Evolutionary conservation across 2,797 vertebrate genomes (phyloP), one percentile per base, ranked within the genome.

Genomic region (Microctenopoma lineatum): DNA sequence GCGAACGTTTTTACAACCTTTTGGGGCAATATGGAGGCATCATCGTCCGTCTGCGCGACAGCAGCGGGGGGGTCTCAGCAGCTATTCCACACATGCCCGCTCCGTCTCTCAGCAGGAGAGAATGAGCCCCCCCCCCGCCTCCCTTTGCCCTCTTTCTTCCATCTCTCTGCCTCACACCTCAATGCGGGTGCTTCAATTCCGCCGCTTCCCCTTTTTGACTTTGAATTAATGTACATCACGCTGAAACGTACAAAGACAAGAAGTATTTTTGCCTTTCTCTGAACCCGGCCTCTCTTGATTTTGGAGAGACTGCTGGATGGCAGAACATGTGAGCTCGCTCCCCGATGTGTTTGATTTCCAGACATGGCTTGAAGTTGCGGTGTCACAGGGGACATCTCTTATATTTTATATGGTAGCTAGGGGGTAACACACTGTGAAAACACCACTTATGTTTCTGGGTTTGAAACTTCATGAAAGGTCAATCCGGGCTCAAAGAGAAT

Each of bases 41-140:
- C 59, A 58, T 64, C 0, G 59, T 34, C 73, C 64, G 77, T 52
- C 65, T 70, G 38, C 0, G 29, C 13, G 46, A 25, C 58, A 61
- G 70, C 63, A 54, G 69, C 1, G 3, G 79, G 59, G 79, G 59
- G 51, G 83, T 73, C 72, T 92, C 83, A 80, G 92, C 90, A 89
- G 74, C 80, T 41, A 95, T 94, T 94, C 92, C 51, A 9, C 70
- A 72, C 84, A 83, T 81, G 81, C 29, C 29, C 39, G 46, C 59
- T 50, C 57, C 14, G 42, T 1, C 4, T 75, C 5, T 62, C 80
- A 88, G 87, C 65, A 93, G 83, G 90, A 66, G 87, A 75, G 94
- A 94, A 94, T 90, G 93, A 94, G 21, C 21, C 21, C 21, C 2
- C 21, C 21, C 21, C 21, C 21, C 21, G 21, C 21, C 21, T 21